Conservation (phyloP, 2,113 vertebrate genomes). For the Stercorarius parasiticus region DNA sequence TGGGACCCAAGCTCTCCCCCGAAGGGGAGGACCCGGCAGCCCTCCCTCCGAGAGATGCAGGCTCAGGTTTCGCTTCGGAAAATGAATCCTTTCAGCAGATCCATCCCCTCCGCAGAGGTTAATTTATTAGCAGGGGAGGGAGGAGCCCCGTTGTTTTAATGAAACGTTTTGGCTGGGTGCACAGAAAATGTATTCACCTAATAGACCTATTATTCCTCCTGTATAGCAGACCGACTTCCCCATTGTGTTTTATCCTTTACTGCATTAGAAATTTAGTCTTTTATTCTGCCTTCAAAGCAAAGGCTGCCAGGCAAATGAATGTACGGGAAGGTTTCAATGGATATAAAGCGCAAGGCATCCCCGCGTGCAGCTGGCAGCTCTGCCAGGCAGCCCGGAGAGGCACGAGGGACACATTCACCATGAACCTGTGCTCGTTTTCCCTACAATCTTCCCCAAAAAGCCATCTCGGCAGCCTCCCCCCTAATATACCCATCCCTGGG, state of each 20-base stretch:
- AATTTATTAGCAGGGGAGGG: not conserved
- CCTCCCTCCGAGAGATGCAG: accelerated
- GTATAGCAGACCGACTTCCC: not conserved
- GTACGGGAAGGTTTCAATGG: not conserved
- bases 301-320: not conserved
- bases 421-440: not conserved
- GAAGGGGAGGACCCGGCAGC: not conserved
- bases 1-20: accelerated
- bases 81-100: not conserved
- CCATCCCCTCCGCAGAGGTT: not conserved
- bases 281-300: not conserved
- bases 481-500: not conserved
- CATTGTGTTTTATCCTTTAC: not conserved
- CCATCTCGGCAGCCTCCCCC: not conserved
- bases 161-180: conserved; percentile 30
- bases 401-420: not conserved
- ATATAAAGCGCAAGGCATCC: not conserved
- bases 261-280: not conserved
- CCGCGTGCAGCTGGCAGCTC: not conserved
- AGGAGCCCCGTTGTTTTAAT: not conserved
- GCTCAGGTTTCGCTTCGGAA: accelerated
- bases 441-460: not conserved
- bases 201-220: not conserved
- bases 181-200: not conserved
- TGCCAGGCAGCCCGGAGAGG: not conserved